phyloP scores from a whole-genome alignment of 2,888 invertebrate genomes.

The Rhimphoctona megacephalus region DNA sequence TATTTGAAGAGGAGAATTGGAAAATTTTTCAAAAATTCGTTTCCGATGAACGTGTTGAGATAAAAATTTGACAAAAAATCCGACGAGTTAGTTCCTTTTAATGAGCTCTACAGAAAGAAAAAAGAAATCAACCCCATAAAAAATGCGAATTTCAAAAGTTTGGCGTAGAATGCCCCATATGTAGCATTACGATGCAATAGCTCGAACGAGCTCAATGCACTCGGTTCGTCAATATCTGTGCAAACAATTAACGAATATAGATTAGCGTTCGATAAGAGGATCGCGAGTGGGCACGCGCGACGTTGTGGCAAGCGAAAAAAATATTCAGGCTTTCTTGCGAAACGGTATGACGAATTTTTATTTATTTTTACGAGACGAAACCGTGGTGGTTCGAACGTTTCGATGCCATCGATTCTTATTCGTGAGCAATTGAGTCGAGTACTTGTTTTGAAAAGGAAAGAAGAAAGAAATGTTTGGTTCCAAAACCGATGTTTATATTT shows the following conservation, averaged over 20 bases:
- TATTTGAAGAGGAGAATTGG: no score
- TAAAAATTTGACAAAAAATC: no score
- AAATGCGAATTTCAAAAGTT: no score
- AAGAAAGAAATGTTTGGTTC: neutral
- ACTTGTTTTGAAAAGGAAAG: neutral
- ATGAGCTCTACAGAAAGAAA: no score
- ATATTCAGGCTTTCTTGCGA: slow-evolving; percentile 22
- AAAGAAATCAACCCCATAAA: no score
- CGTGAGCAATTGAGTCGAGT: neutral
- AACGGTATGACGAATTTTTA: slow-evolving; percentile 32
- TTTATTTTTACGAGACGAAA: slow-evolving; percentile 12
- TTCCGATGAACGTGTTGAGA: no score
- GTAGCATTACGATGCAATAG: slow-evolving; percentile 4
- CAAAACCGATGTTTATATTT: neutral
- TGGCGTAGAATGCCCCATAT: no score
- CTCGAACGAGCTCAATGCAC: slow-evolving; percentile 62
- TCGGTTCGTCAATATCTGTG: slow-evolving; percentile 57
- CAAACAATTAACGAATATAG: slow-evolving; percentile 68
- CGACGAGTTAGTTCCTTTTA: no score
- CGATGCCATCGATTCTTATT: slow-evolving; percentile 47
- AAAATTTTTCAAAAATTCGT: no score
- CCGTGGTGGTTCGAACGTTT: neutral
- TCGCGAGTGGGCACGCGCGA: neutral
- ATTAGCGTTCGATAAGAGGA: slow-evolving; percentile 66
- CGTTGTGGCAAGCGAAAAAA: slow-evolving; percentile 46